These are phyloP conservation scores for Heliconius hewitsoni DNA, from an alignment of 1,140 invertebrate species.

Conservation along the genomic window DNA sequence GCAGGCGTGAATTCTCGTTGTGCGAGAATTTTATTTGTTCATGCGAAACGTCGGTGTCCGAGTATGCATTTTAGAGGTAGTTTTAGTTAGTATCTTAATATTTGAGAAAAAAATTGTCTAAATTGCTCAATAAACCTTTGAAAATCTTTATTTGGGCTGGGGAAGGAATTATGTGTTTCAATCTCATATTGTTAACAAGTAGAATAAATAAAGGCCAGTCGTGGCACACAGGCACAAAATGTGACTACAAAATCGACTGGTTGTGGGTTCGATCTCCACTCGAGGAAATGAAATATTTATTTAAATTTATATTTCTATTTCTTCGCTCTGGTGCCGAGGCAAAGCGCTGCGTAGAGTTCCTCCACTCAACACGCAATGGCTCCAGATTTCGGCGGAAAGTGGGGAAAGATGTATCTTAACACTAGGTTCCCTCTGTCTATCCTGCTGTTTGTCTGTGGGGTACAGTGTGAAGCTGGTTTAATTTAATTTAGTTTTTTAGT, in stretches of 20 bases:
- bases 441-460: not conserved
- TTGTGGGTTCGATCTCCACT: too few relatives aligned
- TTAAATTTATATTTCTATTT: too few relatives aligned
- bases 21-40: conserved; percentile 4
- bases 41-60: not conserved
- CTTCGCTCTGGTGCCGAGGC: too few relatives aligned
- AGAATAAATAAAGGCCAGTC: too few relatives aligned
- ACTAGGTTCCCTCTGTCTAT: too few relatives aligned
- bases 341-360: not conserved
- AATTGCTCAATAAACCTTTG: too few relatives aligned
- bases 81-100: not conserved
- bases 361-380: not conserved
- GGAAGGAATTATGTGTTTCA: not conserved
- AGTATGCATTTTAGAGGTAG: conserved; percentile 1
- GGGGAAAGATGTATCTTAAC: not conserved
- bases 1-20: conserved; percentile 3
- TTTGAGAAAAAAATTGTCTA: not conserved
- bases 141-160: too few relatives aligned
- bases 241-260: too few relatives aligned
- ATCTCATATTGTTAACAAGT: not conserved
- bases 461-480: not conserved
- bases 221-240: too few relatives aligned
- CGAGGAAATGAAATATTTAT: not conserved
- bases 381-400: not conserved
- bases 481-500: too few relatives aligned